A percentile compares a stretch with the other conserved stretches of the same genome.
phyloP scores from a whole-genome alignment of 1,140 invertebrate genomes.

The Chironomus striatipennis region DNA sequence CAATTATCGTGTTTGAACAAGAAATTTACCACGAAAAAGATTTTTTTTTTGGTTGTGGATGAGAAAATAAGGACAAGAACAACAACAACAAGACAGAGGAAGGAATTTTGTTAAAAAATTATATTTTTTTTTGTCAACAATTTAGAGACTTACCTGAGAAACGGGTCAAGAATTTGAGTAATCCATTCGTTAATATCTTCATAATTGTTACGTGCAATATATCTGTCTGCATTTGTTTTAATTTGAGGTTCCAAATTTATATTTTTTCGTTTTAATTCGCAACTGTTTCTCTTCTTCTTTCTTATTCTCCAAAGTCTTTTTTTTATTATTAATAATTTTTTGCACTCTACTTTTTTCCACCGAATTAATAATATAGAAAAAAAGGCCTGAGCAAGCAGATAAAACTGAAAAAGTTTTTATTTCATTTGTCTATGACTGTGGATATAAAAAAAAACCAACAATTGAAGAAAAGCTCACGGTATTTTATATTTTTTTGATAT shows the following conservation, averaged over 20 bases:
- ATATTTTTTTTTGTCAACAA: neutral
- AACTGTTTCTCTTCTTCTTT: constrained; percentile 9
- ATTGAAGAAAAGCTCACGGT: constrained; percentile 12
- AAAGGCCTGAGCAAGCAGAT: neutral
- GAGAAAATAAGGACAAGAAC: neutral
- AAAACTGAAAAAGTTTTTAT: constrained; percentile 2
- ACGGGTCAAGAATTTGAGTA: constrained; percentile 16
- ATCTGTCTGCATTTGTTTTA: constrained; percentile 21
- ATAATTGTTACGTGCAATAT: constrained; percentile 1
- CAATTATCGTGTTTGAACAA: constrained; percentile 7
- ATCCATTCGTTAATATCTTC: constrained; percentile 16
- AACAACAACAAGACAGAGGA: neutral
- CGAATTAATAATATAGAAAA: constrained; percentile 6
- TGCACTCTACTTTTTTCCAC: constrained; percentile 11
- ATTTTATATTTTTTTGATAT: constrained; percentile 15
- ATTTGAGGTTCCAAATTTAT: constrained; percentile 3
- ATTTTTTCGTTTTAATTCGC: neutral
- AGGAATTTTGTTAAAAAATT: no score
- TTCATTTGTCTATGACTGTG: constrained; percentile 13
- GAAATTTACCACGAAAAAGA: neutral
- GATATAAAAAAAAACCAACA: constrained; percentile 2
- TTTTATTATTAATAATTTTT: neutral
- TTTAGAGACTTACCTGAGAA: neutral
- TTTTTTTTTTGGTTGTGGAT: no score
- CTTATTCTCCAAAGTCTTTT: neutral